phyloP scores from a whole-genome alignment of 2,888 invertebrate species.

The Ochropacha duplaris region DNA sequence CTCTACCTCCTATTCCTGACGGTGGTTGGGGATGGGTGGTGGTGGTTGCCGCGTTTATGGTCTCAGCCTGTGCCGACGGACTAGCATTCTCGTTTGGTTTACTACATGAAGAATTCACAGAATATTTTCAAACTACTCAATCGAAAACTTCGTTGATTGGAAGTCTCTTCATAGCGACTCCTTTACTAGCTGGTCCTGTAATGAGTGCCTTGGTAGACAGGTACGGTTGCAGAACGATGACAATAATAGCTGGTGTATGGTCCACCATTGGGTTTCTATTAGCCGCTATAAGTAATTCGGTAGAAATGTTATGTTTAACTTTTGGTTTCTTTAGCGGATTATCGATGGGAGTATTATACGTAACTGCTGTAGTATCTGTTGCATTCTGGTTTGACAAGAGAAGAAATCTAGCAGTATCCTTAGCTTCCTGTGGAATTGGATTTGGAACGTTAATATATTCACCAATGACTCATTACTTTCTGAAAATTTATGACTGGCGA shows the following conservation, averaged over 20 bases:
- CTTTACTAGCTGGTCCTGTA: constrained; percentile 91
- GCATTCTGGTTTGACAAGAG: constrained; percentile 96
- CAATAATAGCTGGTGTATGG: constrained; percentile 87
- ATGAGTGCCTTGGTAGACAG: constrained; percentile 93
- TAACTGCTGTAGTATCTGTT: constrained; percentile 94
- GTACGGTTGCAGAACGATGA: constrained; percentile 90
- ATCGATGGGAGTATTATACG: constrained; percentile 92
- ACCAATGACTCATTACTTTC: constrained; percentile 89
- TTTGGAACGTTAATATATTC: constrained; percentile 95
- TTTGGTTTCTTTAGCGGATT: constrained; percentile 92
- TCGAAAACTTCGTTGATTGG: constrained; percentile 94
- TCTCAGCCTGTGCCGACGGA: constrained; percentile 96
- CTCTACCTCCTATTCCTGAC: constrained; percentile 87
- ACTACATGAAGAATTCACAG: constrained; percentile 90
- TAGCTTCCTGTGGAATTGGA: constrained; percentile 94
- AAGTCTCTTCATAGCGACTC: constrained; percentile 94
- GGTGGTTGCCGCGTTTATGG: constrained; percentile 91
- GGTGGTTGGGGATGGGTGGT: constrained; percentile 96
- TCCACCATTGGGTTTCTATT: constrained; percentile 89
- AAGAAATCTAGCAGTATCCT: constrained; percentile 92
- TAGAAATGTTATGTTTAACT: constrained; percentile 90
- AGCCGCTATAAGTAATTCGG: constrained; percentile 86
- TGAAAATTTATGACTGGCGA: constrained; percentile 90
- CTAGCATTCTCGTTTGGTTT: constrained; percentile 96
- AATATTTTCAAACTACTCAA: constrained; percentile 90